Base-by-base conservation (phyloP, 92 coral and sea anemone genomes). In the Palythoa grandiflora region DNA sequence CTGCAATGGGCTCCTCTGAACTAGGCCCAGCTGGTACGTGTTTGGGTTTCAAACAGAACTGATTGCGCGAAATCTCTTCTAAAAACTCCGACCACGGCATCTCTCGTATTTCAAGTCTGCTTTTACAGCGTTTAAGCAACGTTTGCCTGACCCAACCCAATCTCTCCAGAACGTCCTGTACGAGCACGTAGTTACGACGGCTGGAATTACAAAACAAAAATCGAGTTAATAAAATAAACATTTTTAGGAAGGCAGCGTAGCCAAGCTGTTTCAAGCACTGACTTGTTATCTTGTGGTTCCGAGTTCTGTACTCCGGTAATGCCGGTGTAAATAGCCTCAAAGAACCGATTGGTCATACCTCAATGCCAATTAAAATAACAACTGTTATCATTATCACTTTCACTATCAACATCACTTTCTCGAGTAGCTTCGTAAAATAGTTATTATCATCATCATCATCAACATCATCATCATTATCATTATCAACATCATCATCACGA, bases 31-130 rank as follows among this genome's bases (percentile, higher is more conserved):
- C 91, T 0, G 97, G 94, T 4, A 89, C 40, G 28, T 21, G 84
- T 16, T 85, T 28, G 28, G 98, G 96, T 47, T 83, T 90, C 16
- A 84, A 71, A 52, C 92, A 89, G 66, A 95, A 80, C 3, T 89
- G 92, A 52, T 80, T 95, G 71, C 89, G 89, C 16, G 93, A 92
- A 66, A 95, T 75, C 76, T 89, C 90, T 37, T 91, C 91, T 75
- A 90, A 16, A 84, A 97, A 97, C 63, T 94, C 91, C 15, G 95
- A 83, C 98, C 98, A 94, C 3, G 94, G 95, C 83, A 97, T 89
- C 91, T 94, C 93, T 1, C 90, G 93, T 59, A 94, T 87, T 54
- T 97, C 98, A 9, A 92, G 92, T 90, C 85, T 87, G 75, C 39
- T 81, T 83, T 87, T 95, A 1, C 89, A 89, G 51, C 92, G 90